Evolutionary conservation across 2,113 vertebrate genomes (phyloP), one percentile per base, ranked within the genome.

Genomic region (Castor canadensis): DNA sequence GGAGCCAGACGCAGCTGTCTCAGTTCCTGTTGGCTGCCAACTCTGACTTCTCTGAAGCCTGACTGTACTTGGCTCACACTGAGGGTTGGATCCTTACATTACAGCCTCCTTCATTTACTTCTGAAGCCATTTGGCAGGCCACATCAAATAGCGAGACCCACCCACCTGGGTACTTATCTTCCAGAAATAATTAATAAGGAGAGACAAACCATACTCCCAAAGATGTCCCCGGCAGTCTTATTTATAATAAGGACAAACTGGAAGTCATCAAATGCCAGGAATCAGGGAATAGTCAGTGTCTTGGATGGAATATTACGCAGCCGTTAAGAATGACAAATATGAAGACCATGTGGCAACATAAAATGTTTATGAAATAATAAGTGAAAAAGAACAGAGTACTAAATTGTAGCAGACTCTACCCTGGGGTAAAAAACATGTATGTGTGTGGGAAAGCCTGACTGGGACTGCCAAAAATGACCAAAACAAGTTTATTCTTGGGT

Each of bases 131-230:
- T 95, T 91, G 96, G 94, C 88, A 92, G 82, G 47, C 95, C 94
- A 95, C 96, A 97, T 96, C 96, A 97, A 95, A 95, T 9, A 28
- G 49, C 81, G 56, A 95, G 95, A 87, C 93, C 47, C 16, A 0
- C 77, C 52, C 56, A 95, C 93, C 84, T 88, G 75, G 89, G 45
- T 76, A 88, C 88, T 96, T 97, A 95, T 73, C 95, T 95, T 77
- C 89, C 94, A 95, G 72, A 92, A 97, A 93, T 91, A 95, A 97
- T 95, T 97, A 96, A 96, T 77, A 79, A 95, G 92, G 90, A 94
- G 87, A 38, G 88, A 97, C 97, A 90, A 97, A 43, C 94, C 96
- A 85, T 92, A 92, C 56, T 76, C 75, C 69, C 77, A 82, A 73
- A 90, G 95, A 93, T 82, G 87, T 93, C 76, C 45, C 15, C 3